phyloP scores from a whole-genome alignment of 2,113 vertebrate genomes.

The Grammomys surdaster region DNA sequence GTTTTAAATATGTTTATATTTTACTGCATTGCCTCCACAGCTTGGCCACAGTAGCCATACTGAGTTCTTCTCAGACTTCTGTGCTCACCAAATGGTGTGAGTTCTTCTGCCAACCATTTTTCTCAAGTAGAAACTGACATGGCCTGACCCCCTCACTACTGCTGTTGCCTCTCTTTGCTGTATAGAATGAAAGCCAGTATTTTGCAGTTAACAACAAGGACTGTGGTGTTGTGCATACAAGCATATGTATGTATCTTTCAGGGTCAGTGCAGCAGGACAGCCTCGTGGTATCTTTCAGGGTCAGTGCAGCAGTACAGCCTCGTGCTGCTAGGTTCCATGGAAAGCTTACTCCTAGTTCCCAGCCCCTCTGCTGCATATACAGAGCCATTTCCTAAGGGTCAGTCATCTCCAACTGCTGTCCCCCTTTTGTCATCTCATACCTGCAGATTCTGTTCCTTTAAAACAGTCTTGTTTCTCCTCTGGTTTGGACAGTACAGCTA shows the following conservation, averaged over 20 bases:
- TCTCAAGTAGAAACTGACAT: background rate
- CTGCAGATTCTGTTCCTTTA: background rate
- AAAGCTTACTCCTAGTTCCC: background rate
- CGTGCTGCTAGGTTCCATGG: background rate
- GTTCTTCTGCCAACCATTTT: background rate
- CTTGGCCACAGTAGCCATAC: background rate
- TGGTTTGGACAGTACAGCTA: background rate
- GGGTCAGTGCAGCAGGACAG: background rate
- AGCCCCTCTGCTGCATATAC: background rate
- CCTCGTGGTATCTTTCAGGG: background rate
- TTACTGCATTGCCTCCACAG: background rate
- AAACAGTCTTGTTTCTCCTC: conserved; percentile 6
- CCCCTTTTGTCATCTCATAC: background rate
- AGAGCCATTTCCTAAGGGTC: background rate
- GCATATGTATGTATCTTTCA: background rate
- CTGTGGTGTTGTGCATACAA: background rate
- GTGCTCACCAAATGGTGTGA: conserved; percentile 3
- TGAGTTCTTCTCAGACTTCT: conserved; percentile 33
- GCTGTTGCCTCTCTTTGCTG: conserved; percentile 22
- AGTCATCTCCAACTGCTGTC: background rate
- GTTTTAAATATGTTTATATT: conserved; percentile 43
- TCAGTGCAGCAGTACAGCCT: background rate
- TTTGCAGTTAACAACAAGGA: background rate
- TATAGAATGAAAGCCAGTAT: background rate
- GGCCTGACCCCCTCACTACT: background rate